Base-by-base conservation (phyloP, 2,888 invertebrate species). In the Dolichomitus sp. region DNA sequence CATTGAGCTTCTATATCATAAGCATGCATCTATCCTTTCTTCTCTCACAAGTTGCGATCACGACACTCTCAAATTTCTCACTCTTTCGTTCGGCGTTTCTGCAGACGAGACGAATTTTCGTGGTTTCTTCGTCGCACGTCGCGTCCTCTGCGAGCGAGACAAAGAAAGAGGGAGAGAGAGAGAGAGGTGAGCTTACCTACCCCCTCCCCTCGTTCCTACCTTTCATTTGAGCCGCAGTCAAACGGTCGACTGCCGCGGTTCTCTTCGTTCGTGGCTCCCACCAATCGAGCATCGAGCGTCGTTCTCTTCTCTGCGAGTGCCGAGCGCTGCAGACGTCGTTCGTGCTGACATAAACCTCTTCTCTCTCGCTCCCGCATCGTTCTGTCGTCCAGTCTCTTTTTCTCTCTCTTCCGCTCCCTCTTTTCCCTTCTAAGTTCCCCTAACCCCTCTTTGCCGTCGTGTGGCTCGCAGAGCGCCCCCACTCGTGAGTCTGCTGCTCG, bases 181-280 rank as follows among this genome's bases (percentile, higher is more conserved):
- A 7, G 37, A 37, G 37, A 37, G 14, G 4, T 2, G n/a, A 45
- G 14, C 42, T 12, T 74, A 45, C 65, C 50, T 54, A 61, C 83
- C 70, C 73, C 74, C 30, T 65, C 30, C 82, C 45, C 72, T 66
- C 65, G n/a, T 37, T 48, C 30, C 59, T 42, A 57, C 81, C 83
- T 74, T 78, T 76, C 50, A 65, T 82, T 57, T 45, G 59, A 61
- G 59, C 57, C 76, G 57, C 82, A 75, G 79, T 79, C 83, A 63
- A 83, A 83, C 83, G 61, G 54, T 80, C 80, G 83, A 76, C 75
- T 70, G 75, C 57, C 75, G 72, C 57, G 23, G 40, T 83, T 80
- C 83, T 80, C 83, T 76, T 72, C 75, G 33, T 54, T 50, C 83
- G 79, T 66, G 61, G 75, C 59, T 40, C 75, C 88, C 82, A 57